Conservation (phyloP, 2,888 invertebrate species). For the Coecobrya sp. region DNA sequence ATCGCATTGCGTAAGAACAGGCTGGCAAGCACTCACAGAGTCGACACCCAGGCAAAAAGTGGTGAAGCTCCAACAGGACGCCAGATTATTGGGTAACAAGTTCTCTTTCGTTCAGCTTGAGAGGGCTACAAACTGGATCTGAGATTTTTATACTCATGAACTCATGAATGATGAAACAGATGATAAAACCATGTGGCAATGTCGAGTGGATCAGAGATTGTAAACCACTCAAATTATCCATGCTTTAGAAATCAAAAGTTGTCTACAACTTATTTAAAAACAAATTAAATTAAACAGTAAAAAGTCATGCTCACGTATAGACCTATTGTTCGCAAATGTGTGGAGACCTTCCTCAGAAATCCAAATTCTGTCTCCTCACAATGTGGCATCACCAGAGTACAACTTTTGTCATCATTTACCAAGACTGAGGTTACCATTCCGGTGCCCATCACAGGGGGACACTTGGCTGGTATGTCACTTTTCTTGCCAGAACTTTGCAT, state of each 20-base stretch:
- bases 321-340: not conserved
- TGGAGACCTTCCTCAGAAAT: not conserved
- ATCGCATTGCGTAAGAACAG: not conserved
- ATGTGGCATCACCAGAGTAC: not conserved
- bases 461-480: constrained; percentile 73
- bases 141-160: not conserved
- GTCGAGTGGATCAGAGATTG: too few species aligned
- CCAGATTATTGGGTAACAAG: not conserved
- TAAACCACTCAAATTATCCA: too few species aligned
- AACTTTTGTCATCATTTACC: constrained; percentile 43
- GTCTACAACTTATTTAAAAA: not conserved
- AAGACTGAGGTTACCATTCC: constrained; percentile 71
- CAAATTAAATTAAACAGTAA: not conserved
- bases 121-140: not conserved
- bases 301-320: not conserved
- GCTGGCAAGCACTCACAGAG: constrained; percentile 17
- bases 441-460: constrained; percentile 73
- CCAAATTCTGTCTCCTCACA: not conserved
- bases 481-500: too few species aligned
- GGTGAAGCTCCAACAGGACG: constrained; percentile 1
- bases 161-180: not conserved
- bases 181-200: constrained; percentile 1
- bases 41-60: constrained; percentile 62
- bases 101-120: not conserved
- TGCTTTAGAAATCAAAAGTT: too few species aligned